Evolutionary conservation across 2,888 invertebrate species (phyloP).

Genomic region (Scrobipalpa costella): DNA sequence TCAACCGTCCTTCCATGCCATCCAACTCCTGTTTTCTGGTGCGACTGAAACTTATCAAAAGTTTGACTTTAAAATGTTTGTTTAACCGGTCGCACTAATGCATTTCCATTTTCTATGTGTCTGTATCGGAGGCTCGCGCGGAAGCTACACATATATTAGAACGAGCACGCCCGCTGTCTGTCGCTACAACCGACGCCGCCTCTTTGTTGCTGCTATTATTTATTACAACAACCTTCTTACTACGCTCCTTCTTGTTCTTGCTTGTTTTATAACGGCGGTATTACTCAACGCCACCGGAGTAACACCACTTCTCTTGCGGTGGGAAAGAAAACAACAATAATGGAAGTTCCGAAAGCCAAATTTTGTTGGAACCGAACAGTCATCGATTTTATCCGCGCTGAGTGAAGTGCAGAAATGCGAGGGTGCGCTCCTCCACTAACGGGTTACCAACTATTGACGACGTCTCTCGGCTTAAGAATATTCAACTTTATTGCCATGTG

Average conservation of each 20-base stretch:
- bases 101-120: not conserved
- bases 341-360: slow-evolving; percentile 14
- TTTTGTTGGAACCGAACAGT: slow-evolving; percentile 7
- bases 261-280: not conserved
- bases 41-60: not conserved
- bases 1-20: too few relatives aligned
- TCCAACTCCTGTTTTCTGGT: not conserved
- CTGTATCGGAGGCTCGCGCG: not conserved
- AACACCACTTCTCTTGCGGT: slow-evolving; percentile 8
- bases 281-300: not conserved
- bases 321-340: slow-evolving; percentile 1
- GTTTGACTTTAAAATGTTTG: not conserved
- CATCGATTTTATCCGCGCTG: slow-evolving; percentile 11
- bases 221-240: slow-evolving; percentile 12
- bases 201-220: slow-evolving; percentile 20
- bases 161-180: slow-evolving; percentile 21
- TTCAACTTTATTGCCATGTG: slow-evolving; percentile 3
- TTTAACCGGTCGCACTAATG: not conserved
- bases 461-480: not conserved
- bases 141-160: slow-evolving; percentile 14
- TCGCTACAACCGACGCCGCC: slow-evolving; percentile 14
- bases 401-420: slow-evolving; percentile 11
- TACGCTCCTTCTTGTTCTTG: not conserved
- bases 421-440: not conserved
- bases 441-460: slow-evolving; percentile 5